A percentile compares a stretch with the other conserved stretches of the same genome.
Evolutionary conservation across 2,797 vertebrate genomes (phyloP).

Genomic region (Pseudochirops cupreus): DNA sequence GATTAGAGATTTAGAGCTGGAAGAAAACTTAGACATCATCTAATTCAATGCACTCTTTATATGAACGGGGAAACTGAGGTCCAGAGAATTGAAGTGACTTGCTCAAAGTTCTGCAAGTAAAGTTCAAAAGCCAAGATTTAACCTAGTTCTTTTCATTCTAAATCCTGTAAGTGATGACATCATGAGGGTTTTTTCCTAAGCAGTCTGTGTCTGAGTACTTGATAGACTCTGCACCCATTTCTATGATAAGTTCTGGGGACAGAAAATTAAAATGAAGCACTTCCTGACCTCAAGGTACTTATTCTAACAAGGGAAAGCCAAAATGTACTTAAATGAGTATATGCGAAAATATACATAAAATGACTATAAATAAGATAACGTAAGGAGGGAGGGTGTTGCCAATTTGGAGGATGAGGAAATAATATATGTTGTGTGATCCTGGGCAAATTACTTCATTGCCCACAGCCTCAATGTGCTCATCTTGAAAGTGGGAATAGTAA

Average conservation of each 20-base stretch:
- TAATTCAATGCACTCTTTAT: background rate
- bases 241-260: background rate
- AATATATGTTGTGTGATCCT: background rate
- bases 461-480: slow-evolving; percentile 20
- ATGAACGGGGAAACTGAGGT: background rate
- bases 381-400: background rate
- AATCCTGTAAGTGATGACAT: background rate
- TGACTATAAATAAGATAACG: background rate
- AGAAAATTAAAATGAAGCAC: background rate
- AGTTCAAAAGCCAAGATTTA: background rate
- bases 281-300: background rate
- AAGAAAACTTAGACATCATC: background rate
- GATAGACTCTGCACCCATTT: background rate
- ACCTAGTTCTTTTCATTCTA: background rate
- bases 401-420: background rate
- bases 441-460: background rate
- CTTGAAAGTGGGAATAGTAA: slow-evolving; percentile 26
- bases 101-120: background rate
- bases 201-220: background rate
- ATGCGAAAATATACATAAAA: background rate
- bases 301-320: background rate
- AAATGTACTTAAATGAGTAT: background rate
- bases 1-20: background rate
- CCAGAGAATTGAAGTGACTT: background rate
- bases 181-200: background rate